Conservation (phyloP, 2,113 vertebrate genomes). For the Melanerpes aurifrons region DNA sequence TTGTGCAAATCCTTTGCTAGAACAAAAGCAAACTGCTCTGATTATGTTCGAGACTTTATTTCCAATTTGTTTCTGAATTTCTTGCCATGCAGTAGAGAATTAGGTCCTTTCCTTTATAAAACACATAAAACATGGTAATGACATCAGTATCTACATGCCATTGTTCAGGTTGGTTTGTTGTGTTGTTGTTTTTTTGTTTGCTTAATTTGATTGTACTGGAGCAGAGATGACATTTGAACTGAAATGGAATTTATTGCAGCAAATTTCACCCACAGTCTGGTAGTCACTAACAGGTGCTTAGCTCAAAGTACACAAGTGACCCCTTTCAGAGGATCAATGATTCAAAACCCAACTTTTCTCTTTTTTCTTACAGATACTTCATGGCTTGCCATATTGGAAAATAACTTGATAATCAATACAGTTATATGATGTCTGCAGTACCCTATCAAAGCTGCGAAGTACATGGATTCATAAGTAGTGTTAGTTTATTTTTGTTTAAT, state of each 20-base stretch:
- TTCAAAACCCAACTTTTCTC: background rate
- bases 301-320: background rate
- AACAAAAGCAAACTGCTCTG: background rate
- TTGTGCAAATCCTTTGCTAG: background rate
- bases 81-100: background rate
- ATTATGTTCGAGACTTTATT: background rate
- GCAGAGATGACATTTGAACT: background rate
- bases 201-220: background rate
- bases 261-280: background rate
- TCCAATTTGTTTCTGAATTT: background rate
- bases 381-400: background rate
- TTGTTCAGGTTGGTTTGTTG: background rate
- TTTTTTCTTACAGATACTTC: background rate
- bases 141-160: background rate
- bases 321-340: background rate
- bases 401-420: background rate
- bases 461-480: background rate
- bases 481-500: background rate
- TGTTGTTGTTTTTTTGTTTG: background rate
- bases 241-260: background rate
- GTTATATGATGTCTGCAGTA: background rate
- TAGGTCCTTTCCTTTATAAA: background rate
- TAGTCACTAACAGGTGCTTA: background rate
- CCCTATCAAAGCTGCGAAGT: background rate
- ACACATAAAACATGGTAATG: background rate